Base-by-base conservation (phyloP, 2,888 invertebrate genomes). In the Trilocha varians region DNA sequence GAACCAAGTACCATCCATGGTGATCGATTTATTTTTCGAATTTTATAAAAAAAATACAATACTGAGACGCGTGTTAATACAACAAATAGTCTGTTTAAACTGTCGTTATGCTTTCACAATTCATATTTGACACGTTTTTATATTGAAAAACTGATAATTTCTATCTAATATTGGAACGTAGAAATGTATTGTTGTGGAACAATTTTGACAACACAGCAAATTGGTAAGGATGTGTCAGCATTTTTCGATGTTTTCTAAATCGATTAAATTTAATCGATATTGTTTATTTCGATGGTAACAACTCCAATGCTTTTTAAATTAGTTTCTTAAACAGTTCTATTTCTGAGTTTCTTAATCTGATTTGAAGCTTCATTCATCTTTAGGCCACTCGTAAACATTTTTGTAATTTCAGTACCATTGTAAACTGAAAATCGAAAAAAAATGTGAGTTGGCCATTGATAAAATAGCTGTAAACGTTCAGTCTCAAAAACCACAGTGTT, bases 1-100 rank as follows among this genome's bases (percentile, higher is more conserved):
- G 55, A 97, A 91, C 55, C 91, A 82, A 38, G 94, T 93, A 66
- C 95, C 95, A 68, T 96, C 96, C 94, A 95, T 94, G 55, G 66
- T 83, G 57, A 55, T 50, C 49, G 46, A 45, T 46, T 46, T 44
- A 41, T 44, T 43, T 43, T 42, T 48, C 4, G 13, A 3, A 13
- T 15, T 16, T 32, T 36, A n/a, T 25, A 32, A 32, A 13, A 34
- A 32, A 13, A 13, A 16, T 13, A 9, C 16, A 16, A 3, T 5
- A 16, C 14, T 15, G 17, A 9, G 3, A 16, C n/a, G 18, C 42
- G 14, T 32, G 38, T 32, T 16, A 32, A 39, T 35, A 4, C 25
- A 33, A 11, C 42, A 32, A 14, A 18, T 18, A 16, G 25, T 13
- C 11, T 9, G 8, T 34, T 36, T 38, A 42, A 13, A 42, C 39